Conservation (phyloP, 2,888 invertebrate genomes). For the Tanytarsus gracilentus region DNA sequence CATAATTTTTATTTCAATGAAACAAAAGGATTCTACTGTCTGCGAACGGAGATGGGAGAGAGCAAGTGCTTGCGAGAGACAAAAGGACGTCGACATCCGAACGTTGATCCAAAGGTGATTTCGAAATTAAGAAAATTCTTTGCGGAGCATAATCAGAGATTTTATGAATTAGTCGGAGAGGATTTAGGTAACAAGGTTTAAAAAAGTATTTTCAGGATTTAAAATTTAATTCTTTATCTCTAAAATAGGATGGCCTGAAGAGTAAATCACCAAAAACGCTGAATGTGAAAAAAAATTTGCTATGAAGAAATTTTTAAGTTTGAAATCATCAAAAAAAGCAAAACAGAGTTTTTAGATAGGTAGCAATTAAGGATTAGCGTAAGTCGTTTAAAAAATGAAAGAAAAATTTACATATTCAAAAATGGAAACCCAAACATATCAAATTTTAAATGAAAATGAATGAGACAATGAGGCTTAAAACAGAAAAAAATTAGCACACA, state of each 20-base stretch:
- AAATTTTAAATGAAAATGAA: too few relatives aligned
- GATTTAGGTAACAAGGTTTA: constrained; percentile 58
- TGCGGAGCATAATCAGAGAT: constrained; percentile 82
- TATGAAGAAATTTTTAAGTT: background rate
- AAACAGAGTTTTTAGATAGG: background rate
- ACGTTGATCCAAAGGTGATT: constrained; percentile 70
- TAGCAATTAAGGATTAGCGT: background rate
- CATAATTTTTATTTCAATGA: constrained; percentile 95
- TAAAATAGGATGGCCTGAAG: constrained; percentile 87
- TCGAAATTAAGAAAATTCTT: constrained; percentile 77
- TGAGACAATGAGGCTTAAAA: too few relatives aligned
- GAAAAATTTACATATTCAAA: too few relatives aligned
- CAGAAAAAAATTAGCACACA: too few relatives aligned
- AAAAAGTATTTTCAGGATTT: background rate
- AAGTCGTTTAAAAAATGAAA: too few relatives aligned
- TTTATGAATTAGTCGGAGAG: constrained; percentile 86
- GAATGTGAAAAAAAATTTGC: background rate
- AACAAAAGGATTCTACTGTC: constrained; percentile 92
- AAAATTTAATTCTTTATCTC: background rate
- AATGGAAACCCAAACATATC: too few relatives aligned
- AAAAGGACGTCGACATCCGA: constrained; percentile 73
- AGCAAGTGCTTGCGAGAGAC: constrained; percentile 72
- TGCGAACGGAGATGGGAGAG: constrained; percentile 73
- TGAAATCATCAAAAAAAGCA: background rate
- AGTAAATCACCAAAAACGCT: constrained; percentile 45